Evolutionary conservation across 1,140 invertebrate species (phyloP).

Genomic region (Papilio polytes): DNA sequence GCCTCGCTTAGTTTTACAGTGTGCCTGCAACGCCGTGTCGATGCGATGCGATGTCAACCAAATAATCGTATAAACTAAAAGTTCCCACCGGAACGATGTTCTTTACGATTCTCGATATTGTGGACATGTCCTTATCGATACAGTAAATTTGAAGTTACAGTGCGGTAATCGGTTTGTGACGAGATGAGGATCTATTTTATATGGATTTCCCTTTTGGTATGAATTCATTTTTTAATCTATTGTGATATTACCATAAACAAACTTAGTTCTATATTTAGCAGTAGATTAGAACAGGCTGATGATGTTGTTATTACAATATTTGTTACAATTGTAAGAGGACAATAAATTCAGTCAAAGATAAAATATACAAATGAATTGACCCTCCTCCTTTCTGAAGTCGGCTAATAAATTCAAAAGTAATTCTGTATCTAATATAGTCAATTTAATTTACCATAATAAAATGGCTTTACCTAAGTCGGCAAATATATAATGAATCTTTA

Average conservation of each 20-base stretch:
- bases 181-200: constrained; percentile 74
- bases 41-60: constrained; percentile 48
- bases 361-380: no score
- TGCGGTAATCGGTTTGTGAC: constrained; percentile 60
- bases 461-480: neutral
- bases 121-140: constrained; percentile 81
- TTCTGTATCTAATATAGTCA: neutral
- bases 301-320: no score
- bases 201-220: constrained; percentile 76
- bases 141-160: constrained; percentile 68
- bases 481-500: neutral
- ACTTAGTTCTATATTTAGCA: no score
- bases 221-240: constrained; percentile 42
- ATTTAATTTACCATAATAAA: neutral
- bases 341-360: no score
- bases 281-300: no score
- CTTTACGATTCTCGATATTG: constrained; percentile 69
- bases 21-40: constrained; percentile 52
- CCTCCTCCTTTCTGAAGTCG: no score
- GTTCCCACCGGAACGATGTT: constrained; percentile 62
- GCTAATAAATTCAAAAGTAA: neutral
- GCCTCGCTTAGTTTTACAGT: constrained; percentile 77
- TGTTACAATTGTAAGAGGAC: no score
- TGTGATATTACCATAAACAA: neutral
- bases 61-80: constrained; percentile 39